Conservation (phyloP, 2,113 vertebrate species). For the Steatornis caripensis region DNA sequence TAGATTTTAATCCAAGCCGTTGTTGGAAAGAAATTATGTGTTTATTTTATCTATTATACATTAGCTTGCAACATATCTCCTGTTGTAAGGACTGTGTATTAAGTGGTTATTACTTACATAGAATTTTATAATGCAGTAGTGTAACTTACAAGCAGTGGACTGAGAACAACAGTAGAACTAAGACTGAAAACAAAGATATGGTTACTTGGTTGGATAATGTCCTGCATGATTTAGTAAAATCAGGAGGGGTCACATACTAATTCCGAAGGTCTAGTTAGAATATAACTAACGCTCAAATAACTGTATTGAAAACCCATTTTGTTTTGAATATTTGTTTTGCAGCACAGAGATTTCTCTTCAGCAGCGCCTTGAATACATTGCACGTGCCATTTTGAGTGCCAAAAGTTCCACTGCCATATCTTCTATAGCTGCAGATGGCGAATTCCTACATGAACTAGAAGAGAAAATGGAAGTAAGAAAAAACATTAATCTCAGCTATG, state of each 20-base stretch:
- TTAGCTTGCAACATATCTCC: background rate
- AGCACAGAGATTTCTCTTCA: constrained; percentile 95
- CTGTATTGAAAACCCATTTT: background rate
- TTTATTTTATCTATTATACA: background rate
- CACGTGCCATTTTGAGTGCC: constrained; percentile 94
- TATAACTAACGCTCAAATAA: background rate
- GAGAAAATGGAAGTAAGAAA: constrained; percentile 94
- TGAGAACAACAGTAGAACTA: background rate
- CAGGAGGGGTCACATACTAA: background rate
- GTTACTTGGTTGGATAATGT: background rate
- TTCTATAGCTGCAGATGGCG: constrained; percentile 88
- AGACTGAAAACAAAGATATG: background rate
- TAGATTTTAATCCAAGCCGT: background rate
- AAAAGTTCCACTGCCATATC: constrained; percentile 93
- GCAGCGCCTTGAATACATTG: constrained; percentile 93
- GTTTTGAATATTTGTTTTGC: background rate
- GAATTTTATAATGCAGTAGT: background rate
- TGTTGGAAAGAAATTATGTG: background rate
- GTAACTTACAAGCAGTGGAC: background rate
- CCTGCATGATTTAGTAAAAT: background rate
- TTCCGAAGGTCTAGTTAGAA: background rate
- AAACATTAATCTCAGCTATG: background rate
- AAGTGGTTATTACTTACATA: background rate
- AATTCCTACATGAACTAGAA: constrained; percentile 95
- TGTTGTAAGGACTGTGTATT: background rate